A percentile compares a stretch with the other conserved stretches of the same genome.
Conservation (phyloP, 1,140 invertebrate species). For the Pissodes strobi region DNA sequence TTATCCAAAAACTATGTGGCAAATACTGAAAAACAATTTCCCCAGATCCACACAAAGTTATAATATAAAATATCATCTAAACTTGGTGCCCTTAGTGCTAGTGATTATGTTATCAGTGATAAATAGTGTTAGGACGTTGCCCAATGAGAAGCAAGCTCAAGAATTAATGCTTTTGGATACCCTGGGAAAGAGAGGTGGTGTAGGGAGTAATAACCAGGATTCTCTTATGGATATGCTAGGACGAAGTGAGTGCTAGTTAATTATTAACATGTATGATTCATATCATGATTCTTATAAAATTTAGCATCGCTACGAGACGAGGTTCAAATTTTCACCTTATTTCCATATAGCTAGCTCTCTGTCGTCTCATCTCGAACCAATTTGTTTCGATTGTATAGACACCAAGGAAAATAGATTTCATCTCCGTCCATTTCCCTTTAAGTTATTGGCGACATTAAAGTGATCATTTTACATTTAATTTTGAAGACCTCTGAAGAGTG, state of each 20-base stretch:
- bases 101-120: slow-evolving; percentile 42
- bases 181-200: slow-evolving; percentile 62
- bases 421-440: too few relatives aligned
- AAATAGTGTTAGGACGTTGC: slow-evolving; percentile 51
- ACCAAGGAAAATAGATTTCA: too few relatives aligned
- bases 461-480: too few relatives aligned
- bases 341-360: too few relatives aligned
- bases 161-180: slow-evolving; percentile 74
- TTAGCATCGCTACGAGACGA: too few relatives aligned
- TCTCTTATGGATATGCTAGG: slow-evolving; percentile 80
- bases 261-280: too few relatives aligned
- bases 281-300: too few relatives aligned
- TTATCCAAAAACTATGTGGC: not conserved
- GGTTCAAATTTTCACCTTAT: too few relatives aligned
- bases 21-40: not conserved
- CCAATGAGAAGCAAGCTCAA: slow-evolving; percentile 70
- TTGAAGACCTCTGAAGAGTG: too few relatives aligned
- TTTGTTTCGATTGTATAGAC: too few relatives aligned
- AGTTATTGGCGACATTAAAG: too few relatives aligned
- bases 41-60: not conserved
- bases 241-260: slow-evolving; percentile 80
- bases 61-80: not conserved
- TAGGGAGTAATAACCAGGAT: slow-evolving; percentile 62
- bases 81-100: slow-evolving; percentile 37
- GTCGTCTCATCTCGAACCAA: too few relatives aligned